Evolutionary conservation across 2,113 vertebrate genomes (phyloP).

Genomic region (Aplodontia rufa): DNA sequence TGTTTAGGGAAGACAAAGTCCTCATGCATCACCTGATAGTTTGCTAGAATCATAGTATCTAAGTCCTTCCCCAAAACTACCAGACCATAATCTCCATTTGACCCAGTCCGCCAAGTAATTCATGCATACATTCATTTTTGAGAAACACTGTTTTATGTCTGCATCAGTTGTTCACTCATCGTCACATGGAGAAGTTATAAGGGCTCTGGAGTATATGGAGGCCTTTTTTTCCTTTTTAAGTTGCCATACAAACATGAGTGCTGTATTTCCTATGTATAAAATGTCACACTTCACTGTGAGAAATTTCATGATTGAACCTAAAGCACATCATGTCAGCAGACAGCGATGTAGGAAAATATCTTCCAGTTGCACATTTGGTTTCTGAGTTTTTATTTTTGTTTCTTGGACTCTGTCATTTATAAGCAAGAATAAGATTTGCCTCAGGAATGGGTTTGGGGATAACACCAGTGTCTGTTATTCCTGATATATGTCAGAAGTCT

Average conservation of each 20-base stretch:
- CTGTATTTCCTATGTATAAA: not conserved
- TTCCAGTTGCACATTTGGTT: not conserved
- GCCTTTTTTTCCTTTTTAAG: not conserved
- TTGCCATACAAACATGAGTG: not conserved
- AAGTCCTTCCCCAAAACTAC: not conserved
- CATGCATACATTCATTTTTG: not conserved
- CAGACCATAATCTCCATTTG: not conserved
- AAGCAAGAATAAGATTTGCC: not conserved
- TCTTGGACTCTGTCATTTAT: not conserved
- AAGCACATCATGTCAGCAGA: not conserved
- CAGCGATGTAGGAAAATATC: not conserved
- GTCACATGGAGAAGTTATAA: not conserved
- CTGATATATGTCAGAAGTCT: not conserved
- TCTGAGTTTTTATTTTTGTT: not conserved
- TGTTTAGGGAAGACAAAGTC: not conserved
- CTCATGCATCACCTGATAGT: too few relatives aligned
- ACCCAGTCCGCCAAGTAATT: not conserved
- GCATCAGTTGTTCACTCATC: not conserved
- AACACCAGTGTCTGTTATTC: not conserved
- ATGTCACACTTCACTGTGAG: not conserved
- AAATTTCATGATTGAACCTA: not conserved
- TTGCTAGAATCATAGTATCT: not conserved
- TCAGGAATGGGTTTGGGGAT: not conserved
- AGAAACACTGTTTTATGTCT: not conserved
- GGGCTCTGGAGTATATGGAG: not conserved